Evolutionary conservation across 2,797 vertebrate genomes (phyloP).

Genomic region (Protosalanx chinensis): DNA sequence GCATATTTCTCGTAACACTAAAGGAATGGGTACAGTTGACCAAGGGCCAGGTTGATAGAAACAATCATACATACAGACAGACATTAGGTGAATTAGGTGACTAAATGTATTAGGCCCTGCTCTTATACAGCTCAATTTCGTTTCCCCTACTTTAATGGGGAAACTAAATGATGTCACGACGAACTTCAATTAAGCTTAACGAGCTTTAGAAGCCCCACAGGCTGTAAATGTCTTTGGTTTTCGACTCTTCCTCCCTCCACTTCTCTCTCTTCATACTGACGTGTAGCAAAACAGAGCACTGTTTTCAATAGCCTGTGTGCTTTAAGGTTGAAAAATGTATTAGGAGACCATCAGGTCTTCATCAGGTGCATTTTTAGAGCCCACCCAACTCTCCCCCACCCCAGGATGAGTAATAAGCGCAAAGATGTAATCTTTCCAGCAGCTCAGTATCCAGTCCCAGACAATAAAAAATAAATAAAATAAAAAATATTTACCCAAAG

Average conservation of each 20-base stretch:
- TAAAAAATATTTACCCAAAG: conserved; percentile 54
- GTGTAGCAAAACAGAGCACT: not conserved
- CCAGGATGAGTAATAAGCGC: conserved; percentile 61
- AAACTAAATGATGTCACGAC: conserved; percentile 52
- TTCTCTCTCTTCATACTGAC: not conserved
- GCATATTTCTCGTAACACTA: not conserved
- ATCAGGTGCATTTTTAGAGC: conserved; percentile 52
- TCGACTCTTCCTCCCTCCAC: not conserved
- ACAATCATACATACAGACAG: not conserved
- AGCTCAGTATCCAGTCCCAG: conserved; percentile 57
- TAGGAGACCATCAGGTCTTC: conserved; percentile 48
- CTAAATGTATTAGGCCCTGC: conserved; percentile 33
- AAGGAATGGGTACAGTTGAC: not conserved
- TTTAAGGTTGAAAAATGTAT: conserved; percentile 51
- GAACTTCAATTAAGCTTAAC: conserved; percentile 58
- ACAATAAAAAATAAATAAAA: conserved; percentile 61
- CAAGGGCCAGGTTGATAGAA: not conserved
- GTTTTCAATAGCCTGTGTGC: conserved; percentile 30
- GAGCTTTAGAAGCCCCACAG: conserved; percentile 27
- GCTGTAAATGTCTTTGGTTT: not conserved
- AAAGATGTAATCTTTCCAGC: conserved; percentile 57
- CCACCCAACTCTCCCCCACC: conserved; percentile 50
- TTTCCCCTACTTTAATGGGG: conserved; percentile 25
- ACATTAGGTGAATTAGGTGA: conserved; percentile 24
- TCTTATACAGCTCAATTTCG: conserved; percentile 38